Evolutionary conservation across 2,113 vertebrate genomes (phyloP).

Genomic region (Melanerpes aurifrons): DNA sequence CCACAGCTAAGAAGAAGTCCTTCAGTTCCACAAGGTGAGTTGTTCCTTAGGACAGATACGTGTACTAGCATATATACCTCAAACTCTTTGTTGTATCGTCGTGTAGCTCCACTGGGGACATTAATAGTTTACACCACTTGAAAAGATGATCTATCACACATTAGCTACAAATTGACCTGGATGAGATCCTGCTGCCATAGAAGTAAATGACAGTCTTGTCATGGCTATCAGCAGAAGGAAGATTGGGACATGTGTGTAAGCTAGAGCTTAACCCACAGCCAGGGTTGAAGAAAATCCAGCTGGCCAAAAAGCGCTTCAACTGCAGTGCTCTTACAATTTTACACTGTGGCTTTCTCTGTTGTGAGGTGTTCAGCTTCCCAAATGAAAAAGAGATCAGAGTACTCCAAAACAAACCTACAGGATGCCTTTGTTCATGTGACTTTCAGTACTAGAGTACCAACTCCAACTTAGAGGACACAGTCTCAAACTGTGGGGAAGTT

Average conservation of each 20-base stretch:
- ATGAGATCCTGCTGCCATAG: background rate
- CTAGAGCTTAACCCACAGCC: background rate
- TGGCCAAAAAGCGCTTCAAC: background rate
- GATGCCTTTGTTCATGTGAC: background rate
- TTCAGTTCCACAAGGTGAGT: background rate
- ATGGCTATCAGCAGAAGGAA: background rate
- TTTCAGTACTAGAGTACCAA: background rate
- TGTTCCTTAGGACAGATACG: background rate
- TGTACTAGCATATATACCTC: background rate
- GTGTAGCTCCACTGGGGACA: background rate
- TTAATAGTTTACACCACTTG: background rate
- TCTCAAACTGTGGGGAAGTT: too few species aligned
- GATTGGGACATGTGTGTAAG: background rate
- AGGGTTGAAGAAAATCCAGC: background rate
- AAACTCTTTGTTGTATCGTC: background rate
- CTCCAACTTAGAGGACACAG: background rate
- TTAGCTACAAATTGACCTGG: background rate
- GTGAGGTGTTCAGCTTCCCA: fast-evolving
- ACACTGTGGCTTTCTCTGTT: background rate
- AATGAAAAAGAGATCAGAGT: background rate
- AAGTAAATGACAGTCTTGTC: background rate
- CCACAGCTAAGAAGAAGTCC: background rate
- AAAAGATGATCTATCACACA: background rate
- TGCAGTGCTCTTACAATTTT: background rate
- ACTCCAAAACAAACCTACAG: background rate